A percentile compares a stretch with the other conserved stretches of the same genome.
phyloP scores from a whole-genome alignment of 1,140 invertebrate species.

The Leptopilina clavipes region DNA sequence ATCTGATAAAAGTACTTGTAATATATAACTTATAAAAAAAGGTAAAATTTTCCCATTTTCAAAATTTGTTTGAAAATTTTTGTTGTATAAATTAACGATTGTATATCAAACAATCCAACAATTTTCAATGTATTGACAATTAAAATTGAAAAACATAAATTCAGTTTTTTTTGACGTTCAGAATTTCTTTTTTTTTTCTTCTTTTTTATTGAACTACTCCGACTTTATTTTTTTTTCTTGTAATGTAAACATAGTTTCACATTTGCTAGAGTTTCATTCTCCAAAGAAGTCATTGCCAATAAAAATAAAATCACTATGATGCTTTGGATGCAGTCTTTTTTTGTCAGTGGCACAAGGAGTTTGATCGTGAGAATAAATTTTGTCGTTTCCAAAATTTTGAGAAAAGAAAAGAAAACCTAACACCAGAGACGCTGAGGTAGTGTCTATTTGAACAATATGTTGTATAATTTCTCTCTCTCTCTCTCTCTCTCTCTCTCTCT shows the following conservation, averaged over 20 bases:
- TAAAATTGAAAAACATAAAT: no score
- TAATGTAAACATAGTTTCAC: background rate
- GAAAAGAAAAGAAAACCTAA: background rate
- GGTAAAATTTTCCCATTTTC: no score
- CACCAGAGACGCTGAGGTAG: constrained; percentile 20
- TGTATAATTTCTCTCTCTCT: background rate
- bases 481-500: background rate
- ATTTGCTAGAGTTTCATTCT: background rate
- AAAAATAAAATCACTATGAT: constrained; percentile 8
- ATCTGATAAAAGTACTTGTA: no score
- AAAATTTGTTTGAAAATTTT: no score
- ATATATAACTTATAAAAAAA: no score
- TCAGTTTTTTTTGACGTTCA: no score
- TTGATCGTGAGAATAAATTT: constrained; percentile 13
- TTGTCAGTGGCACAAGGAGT: constrained; percentile 16
- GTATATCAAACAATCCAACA: no score
- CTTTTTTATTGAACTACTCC: background rate
- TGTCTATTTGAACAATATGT: background rate
- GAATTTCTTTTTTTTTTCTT: background rate
- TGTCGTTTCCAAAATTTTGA: no score
- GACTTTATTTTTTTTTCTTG: background rate
- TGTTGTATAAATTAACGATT: no score
- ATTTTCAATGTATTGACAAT: no score
- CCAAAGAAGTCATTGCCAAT: background rate
- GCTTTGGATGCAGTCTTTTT: constrained; percentile 30